phyloP scores from a whole-genome alignment of 2,113 vertebrate species.

The Gracilinanus agilis region DNA sequence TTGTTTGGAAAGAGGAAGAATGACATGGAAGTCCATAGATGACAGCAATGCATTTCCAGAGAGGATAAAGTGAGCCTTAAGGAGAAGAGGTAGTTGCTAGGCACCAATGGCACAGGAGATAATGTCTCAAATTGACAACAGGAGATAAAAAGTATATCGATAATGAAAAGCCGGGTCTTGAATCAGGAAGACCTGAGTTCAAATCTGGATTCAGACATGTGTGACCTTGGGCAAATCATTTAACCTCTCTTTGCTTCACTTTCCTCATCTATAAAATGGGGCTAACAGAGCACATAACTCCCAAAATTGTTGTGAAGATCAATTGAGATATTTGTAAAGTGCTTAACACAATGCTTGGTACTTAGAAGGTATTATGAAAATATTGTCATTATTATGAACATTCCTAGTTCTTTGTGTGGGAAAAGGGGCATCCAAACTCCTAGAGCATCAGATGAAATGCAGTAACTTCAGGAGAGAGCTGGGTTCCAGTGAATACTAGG shows the following conservation, averaged over 20 bases:
- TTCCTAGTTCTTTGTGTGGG: background rate
- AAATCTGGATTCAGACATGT: background rate
- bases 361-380: background rate
- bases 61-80: background rate
- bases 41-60: background rate
- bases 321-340: background rate
- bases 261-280: background rate
- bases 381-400: background rate
- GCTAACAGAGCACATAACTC: background rate
- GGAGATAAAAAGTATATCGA: background rate
- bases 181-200: background rate
- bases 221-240: background rate
- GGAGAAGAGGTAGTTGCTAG: background rate
- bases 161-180: background rate
- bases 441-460: background rate
- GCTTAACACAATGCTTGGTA: background rate
- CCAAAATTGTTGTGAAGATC: background rate
- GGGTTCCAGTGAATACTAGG: background rate
- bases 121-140: background rate
- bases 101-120: background rate
- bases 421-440: background rate
- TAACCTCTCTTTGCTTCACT: background rate
- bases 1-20: background rate
- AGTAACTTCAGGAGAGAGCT: background rate
- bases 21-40: background rate